A percentile compares a stretch with the other conserved stretches of the same genome.
phyloP scores from a whole-genome alignment of 2,797 vertebrate genomes.

The Galaxias olidus region DNA sequence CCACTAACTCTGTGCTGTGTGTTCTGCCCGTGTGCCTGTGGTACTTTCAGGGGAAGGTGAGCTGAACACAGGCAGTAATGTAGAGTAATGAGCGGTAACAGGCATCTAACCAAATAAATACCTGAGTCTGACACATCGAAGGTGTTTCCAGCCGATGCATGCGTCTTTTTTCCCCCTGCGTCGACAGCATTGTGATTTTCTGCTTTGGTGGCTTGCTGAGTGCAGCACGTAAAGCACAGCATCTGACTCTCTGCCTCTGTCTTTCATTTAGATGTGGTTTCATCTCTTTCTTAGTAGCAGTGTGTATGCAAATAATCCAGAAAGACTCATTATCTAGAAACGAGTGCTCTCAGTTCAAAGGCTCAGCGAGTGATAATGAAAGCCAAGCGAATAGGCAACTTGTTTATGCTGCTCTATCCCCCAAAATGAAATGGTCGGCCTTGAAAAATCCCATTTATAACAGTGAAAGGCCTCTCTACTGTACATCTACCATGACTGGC shows the following conservation, averaged over 20 bases:
- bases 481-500: too few relatives aligned
- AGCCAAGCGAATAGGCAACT: too few relatives aligned
- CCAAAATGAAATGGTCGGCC: too few relatives aligned
- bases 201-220: slow-evolving; percentile 38
- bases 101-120: slow-evolving; percentile 50
- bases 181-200: slow-evolving; percentile 27
- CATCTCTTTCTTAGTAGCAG: slow-evolving; percentile 3
- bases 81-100: slow-evolving; percentile 57
- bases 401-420: too few relatives aligned
- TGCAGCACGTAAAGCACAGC: slow-evolving; percentile 51
- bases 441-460: too few relatives aligned
- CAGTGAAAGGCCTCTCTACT: too few relatives aligned
- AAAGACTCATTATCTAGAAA: too few relatives aligned
- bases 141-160: slow-evolving; percentile 32
- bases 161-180: slow-evolving; percentile 41
- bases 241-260: slow-evolving; percentile 19
- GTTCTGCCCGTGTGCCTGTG: slow-evolving; percentile 4
- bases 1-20: slow-evolving; percentile 13
- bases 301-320: too few relatives aligned
- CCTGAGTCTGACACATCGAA: slow-evolving; percentile 51
- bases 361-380: too few relatives aligned
- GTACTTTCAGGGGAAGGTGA: slow-evolving; percentile 13
- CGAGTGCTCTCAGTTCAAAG: too few relatives aligned
- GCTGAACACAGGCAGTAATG: slow-evolving; percentile 43
- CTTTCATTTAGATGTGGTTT: slow-evolving; percentile 33